Evolutionary conservation across 2,888 invertebrate species (phyloP), one percentile per base, ranked within the genome.

Genomic region (Ceratothoa steindachneri): DNA sequence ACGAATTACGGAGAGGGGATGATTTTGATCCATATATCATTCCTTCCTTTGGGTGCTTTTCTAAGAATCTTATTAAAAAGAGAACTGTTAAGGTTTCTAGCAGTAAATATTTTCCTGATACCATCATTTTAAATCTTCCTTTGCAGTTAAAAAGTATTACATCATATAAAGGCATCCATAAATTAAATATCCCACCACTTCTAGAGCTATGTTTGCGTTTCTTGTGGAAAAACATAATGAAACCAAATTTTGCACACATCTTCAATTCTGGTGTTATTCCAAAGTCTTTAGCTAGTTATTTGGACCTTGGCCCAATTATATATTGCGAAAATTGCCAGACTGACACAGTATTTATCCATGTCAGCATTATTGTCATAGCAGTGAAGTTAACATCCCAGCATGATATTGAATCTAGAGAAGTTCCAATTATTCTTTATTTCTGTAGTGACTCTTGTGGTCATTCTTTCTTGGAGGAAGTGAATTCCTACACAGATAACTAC

Each of bases 381-480:
- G 55, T 55, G 55, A 55, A 55, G 19, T 5, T 55, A 19, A 55
- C 55, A 19, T 55, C 55, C 5, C 55, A 55, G 19, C 55, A 22
- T 12, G 55, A 19, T 5, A 55, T 22, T 55, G 55, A 55, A 15
- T 7, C 12, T 5, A 55, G 19, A 55, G 55, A 55, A 55, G 19
- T 55, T 19, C 55, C 55, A 12, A 19, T 55, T 7, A 22, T 55
- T 19, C 7, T 55, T 55, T 55, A 55, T 22, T 55, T 55, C 19
- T 55, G 55, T 19, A 55, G 55, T 55, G 55, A 55, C 19, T 55
- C 24, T 55, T 55, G 55, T 55, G 55, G 12, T 7, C 55, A 55
- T 55, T 12, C 55, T 12, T 55, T 55, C 19, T 12, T 7, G 15
- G 12, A 19, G 24, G 19, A 55, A 55, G 24, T 55, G 7, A 55